A percentile compares a stretch with the other conserved stretches of the same genome.
Evolutionary conservation across 2,797 vertebrate species (phyloP).

Genomic region (Syngnathus rostellatus): DNA sequence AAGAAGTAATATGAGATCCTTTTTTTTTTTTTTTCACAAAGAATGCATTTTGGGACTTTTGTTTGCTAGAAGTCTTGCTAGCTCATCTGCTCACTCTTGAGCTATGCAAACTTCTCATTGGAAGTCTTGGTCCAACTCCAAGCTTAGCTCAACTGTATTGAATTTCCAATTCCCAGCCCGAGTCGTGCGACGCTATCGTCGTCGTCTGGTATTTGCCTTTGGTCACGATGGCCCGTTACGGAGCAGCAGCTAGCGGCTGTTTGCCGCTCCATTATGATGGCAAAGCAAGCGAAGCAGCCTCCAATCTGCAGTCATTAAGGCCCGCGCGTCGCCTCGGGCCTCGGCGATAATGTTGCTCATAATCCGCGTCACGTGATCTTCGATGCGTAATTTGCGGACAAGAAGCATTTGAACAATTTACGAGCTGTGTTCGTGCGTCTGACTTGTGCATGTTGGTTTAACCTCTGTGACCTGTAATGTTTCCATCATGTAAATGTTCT

Average conservation of each 20-base stretch:
- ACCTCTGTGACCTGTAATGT: constrained; percentile 33
- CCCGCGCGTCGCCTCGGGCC: constrained; percentile 48
- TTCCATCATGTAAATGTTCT: constrained; percentile 20
- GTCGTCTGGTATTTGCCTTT: constrained; percentile 45
- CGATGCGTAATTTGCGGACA: constrained; percentile 55
- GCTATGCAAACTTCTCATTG: no score
- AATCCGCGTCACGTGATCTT: constrained; percentile 54
- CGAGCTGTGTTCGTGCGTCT: constrained; percentile 35
- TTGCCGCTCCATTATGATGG: constrained; percentile 51
- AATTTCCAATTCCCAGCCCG: no score
- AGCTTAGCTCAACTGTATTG: no score
- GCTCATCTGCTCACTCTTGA: background rate
- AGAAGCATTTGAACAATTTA: constrained; percentile 55
- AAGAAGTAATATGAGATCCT: background rate
- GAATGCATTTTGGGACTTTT: background rate
- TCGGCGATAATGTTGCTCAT: constrained; percentile 59
- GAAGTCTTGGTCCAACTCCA: no score
- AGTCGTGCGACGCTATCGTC: constrained; percentile 8
- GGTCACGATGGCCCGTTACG: constrained; percentile 38
- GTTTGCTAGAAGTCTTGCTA: background rate
- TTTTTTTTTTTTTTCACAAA: background rate
- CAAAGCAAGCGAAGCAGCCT: constrained; percentile 52
- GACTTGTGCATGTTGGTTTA: constrained; percentile 32
- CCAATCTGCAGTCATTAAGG: constrained; percentile 59
- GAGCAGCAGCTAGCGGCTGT: constrained; percentile 39